Base-by-base conservation (phyloP, 2,113 vertebrate species). In the Elephas maximus region DNA sequence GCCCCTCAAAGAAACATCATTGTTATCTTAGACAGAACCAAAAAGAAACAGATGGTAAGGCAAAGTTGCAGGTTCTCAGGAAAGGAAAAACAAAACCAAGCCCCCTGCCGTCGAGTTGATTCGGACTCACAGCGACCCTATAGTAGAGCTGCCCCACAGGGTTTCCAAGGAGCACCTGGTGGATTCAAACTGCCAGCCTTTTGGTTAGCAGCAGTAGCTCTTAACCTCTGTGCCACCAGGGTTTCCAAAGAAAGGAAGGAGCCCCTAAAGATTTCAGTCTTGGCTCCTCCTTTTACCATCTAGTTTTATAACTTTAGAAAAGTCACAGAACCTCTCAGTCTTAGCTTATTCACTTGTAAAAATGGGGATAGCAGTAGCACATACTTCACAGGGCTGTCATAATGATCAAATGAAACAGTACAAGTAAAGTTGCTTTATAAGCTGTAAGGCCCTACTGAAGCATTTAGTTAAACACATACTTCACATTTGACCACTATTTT, bases 381-480 rank as follows among this genome's bases (percentile, higher is more conserved):
- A 9, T 20, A 88, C 41, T 69, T 53, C 44, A 41, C 7, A 15
- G 41, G 41, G 26, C 53, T 86, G 10, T 45, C 57, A 8, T 48
- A 20, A 86, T 65, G 65, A 90, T 78, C 76, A 90, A 76, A n/a
- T 23, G 33, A 93, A 83, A 44, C 51, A 80, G 77, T 28, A 48
- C 2, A 44, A 10, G 28, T 65, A 44, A 53, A 53, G 37, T 51
- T 37, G 44, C 21, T 63, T 90, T 76, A 24, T 9, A 76, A 53
- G 21, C 23, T 94, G 26, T 37, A 88, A 83, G 69, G 30, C 23
- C n/a, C 48, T 73, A 17, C 6, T 8, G 23, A 18, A 57, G 44
- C 69, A 53, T 48, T 95, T 95, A 82, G 83, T 81, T 96, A 83
- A 86, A 88, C n/a, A 23, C 30, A 28, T 82, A 17, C 57, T 76